Percentiles rank a stretch among this genome's conserved stretches.
Evolutionary conservation across 2,113 vertebrate genomes (phyloP).

Genomic region (Cyprinodon variegatus): DNA sequence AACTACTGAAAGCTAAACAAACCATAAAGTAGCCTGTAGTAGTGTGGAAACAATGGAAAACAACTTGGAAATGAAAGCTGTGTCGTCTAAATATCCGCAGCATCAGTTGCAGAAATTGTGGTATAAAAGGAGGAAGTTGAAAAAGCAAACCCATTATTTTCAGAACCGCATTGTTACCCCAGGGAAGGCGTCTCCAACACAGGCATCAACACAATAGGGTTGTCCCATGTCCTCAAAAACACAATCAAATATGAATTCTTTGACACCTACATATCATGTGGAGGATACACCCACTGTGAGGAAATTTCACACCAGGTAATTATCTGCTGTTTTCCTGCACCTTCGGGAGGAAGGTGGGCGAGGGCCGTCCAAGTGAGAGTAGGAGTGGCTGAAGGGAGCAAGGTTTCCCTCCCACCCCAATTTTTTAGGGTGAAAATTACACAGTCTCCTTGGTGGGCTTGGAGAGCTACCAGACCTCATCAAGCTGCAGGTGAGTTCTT

Average conservation of each 20-base stretch:
- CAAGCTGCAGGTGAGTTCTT: slow-evolving; percentile 69
- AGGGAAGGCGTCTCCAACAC: slow-evolving; percentile 47
- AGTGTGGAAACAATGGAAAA: no score
- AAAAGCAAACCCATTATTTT: slow-evolving; percentile 43
- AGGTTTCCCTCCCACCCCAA: slow-evolving; percentile 53
- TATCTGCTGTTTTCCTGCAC: slow-evolving; percentile 66
- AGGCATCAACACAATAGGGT: slow-evolving; percentile 34
- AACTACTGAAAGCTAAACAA: no score
- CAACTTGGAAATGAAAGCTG: neutral
- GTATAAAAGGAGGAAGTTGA: slow-evolving; percentile 5
- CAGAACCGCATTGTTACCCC: slow-evolving; percentile 35
- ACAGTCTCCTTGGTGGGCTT: slow-evolving; percentile 52
- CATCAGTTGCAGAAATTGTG: slow-evolving; percentile 15
- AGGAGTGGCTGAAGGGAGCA: slow-evolving; percentile 20
- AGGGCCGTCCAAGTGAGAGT: slow-evolving; percentile 16
- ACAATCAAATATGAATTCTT: slow-evolving; percentile 60
- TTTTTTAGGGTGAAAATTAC: slow-evolving; percentile 74
- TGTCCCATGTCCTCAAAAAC: slow-evolving; percentile 54
- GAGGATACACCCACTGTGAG: slow-evolving; percentile 30
- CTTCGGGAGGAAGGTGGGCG: slow-evolving; percentile 48
- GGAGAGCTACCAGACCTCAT: slow-evolving; percentile 73
- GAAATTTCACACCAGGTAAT: slow-evolving; percentile 77
- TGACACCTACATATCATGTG: slow-evolving; percentile 50
- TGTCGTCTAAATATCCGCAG: slow-evolving; percentile 4
- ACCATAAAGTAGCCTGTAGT: no score